These are phyloP conservation scores for Sebastes itinus DNA, from an alignment of 2,797 vertebrate genomes.

Conservation along the genomic window DNA sequence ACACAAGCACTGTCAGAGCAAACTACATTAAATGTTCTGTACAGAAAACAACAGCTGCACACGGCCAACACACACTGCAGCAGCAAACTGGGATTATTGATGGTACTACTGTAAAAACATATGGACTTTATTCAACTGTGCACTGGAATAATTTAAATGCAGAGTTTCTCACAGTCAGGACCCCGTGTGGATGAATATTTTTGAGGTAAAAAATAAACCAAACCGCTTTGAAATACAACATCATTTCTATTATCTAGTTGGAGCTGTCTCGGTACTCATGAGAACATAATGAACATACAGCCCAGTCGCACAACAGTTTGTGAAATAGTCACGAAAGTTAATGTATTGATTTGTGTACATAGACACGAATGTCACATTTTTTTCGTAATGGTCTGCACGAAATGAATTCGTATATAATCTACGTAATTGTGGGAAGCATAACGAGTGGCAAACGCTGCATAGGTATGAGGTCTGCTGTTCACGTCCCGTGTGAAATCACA, in stretches of 20 bases:
- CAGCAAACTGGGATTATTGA: neutral
- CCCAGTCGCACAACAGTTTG: accelerated
- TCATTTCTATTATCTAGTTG: neutral
- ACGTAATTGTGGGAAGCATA: too few species aligned
- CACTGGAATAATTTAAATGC: too few species aligned
- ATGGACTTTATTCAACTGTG: too few species aligned
- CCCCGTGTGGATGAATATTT: neutral
- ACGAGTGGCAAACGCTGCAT: too few species aligned
- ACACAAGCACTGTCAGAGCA: constrained; percentile 20
- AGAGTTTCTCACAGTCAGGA: too few species aligned
- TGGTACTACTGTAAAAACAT: neutral
- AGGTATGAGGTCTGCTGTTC: too few species aligned
- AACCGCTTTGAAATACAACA: neutral
- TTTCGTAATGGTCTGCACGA: too few species aligned
- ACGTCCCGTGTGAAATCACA: too few species aligned
- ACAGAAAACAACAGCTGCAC: neutral
- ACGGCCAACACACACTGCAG: neutral
- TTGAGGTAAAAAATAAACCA: neutral
- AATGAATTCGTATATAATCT: too few species aligned
- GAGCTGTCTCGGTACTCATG: neutral
- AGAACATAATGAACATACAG: neutral
- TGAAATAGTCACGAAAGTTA: too few species aligned
- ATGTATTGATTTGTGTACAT: too few species aligned
- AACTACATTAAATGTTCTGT: constrained; percentile 25
- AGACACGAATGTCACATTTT: too few species aligned